Conservation (phyloP, 2,888 invertebrate species). For the Drosophila rellima region DNA sequence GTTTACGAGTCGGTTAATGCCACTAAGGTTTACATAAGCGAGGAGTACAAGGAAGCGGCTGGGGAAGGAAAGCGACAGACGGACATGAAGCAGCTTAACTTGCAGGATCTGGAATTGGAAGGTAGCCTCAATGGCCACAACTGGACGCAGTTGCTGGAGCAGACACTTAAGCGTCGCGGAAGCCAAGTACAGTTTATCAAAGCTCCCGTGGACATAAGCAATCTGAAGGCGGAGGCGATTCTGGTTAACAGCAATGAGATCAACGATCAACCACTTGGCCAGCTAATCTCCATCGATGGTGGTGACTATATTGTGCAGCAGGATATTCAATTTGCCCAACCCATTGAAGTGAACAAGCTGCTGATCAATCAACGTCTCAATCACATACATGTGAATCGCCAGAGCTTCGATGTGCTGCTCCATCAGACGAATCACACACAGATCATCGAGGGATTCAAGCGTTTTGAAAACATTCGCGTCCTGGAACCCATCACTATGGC, state of each 20-base stretch:
- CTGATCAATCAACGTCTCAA: constrained; percentile 86
- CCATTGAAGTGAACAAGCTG: constrained; percentile 84
- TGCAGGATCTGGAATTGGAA: constrained; percentile 85
- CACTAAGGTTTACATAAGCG: constrained; percentile 67
- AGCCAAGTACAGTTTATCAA: constrained; percentile 86
- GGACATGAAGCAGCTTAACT: constrained; percentile 71
- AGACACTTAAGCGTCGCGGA: constrained; percentile 86
- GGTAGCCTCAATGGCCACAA: constrained; percentile 86
- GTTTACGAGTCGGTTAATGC: constrained; percentile 77
- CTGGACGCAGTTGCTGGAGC: constrained; percentile 85
- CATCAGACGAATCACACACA: constrained; percentile 85
- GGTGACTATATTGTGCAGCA: constrained; percentile 86
- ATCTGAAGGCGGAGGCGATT: constrained; percentile 81
- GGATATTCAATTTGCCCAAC: constrained; percentile 85
- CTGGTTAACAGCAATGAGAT: constrained; percentile 70
- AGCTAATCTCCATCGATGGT: constrained; percentile 84
- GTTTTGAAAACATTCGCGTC: constrained; percentile 85
- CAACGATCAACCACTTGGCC: constrained; percentile 67
- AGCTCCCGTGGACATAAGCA: constrained; percentile 62
- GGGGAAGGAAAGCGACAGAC: constrained; percentile 25
- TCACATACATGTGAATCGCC: constrained; percentile 85
- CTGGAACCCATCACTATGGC: constrained; percentile 85
- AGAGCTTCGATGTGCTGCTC: constrained; percentile 86
- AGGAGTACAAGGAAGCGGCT: constrained; percentile 37
- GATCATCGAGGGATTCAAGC: constrained; percentile 85